These are phyloP conservation scores for Mormoops blainvillei DNA, from an alignment of 2,113 vertebrate genomes.

Conservation along the genomic window DNA sequence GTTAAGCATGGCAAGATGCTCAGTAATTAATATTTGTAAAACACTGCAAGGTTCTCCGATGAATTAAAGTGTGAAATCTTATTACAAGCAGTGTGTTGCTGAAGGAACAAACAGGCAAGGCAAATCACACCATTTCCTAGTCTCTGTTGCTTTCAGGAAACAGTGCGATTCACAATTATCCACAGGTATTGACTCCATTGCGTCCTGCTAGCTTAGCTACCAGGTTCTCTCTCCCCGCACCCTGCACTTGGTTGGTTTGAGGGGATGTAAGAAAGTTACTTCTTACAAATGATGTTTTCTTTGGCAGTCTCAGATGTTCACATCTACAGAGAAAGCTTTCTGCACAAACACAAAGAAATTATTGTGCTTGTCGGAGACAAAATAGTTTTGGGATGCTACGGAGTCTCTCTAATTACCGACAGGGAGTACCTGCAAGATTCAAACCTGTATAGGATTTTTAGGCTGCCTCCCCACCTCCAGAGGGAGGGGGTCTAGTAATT, in stretches of 20 bases:
- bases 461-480: background rate
- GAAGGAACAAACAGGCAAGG: slow-evolving; percentile 51
- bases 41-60: slow-evolving; percentile 58
- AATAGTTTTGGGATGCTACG: background rate
- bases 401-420: background rate
- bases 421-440: background rate
- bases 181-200: background rate
- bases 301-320: background rate
- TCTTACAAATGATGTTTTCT: slow-evolving; percentile 14
- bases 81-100: slow-evolving; percentile 57
- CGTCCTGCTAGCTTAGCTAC: background rate
- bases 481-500: background rate
- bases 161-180: slow-evolving; percentile 5
- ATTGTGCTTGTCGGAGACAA: background rate
- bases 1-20: slow-evolving; percentile 54
- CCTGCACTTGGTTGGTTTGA: background rate
- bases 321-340: background rate
- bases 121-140: slow-evolving; percentile 53
- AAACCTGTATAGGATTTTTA: background rate
- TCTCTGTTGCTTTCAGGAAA: slow-evolving; percentile 48
- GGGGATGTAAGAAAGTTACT: background rate
- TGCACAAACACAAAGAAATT: background rate
- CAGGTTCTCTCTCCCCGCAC: background rate
- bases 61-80: slow-evolving; percentile 75
- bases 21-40: slow-evolving; percentile 72